Percentiles rank a stretch among this genome's conserved stretches.
These are phyloP conservation scores for Xenopus laevis DNA, from an alignment of 2,113 vertebrate species.

Conservation along the genomic window DNA sequence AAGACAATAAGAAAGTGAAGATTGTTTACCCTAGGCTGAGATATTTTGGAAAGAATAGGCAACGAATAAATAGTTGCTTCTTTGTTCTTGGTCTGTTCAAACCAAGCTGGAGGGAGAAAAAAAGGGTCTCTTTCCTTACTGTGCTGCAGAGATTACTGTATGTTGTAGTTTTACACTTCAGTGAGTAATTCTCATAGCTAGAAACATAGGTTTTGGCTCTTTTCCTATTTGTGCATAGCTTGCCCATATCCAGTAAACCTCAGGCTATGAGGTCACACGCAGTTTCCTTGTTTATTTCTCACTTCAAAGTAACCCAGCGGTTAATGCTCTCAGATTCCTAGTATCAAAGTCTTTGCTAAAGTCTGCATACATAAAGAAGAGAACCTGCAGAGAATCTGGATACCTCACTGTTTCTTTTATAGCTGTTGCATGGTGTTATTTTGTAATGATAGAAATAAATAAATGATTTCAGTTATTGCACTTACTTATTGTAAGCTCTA, in stretches of 20 bases:
- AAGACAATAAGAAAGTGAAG: too few relatives aligned
- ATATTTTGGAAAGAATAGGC: too few relatives aligned
- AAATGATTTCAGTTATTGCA: too few relatives aligned
- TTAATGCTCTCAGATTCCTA: slow-evolving; percentile 26
- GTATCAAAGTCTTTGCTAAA: slow-evolving; percentile 27
- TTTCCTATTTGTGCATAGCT: background rate
- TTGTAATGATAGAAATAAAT: too few relatives aligned
- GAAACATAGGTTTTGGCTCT: slow-evolving; percentile 17
- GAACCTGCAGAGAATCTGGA: slow-evolving; percentile 14
- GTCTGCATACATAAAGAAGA: slow-evolving; percentile 9
- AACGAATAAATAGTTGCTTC: too few relatives aligned
- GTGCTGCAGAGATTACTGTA: background rate
- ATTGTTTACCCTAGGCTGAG: too few relatives aligned
- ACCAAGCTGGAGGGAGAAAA: too few relatives aligned
- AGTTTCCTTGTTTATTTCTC: slow-evolving; percentile 33
- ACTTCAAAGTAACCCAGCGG: slow-evolving; percentile 18
- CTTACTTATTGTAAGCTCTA: too few relatives aligned
- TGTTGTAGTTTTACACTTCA: background rate
- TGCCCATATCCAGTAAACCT: slow-evolving; percentile 3
- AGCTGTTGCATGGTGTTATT: too few relatives aligned
- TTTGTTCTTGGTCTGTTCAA: too few relatives aligned
- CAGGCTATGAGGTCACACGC: slow-evolving; percentile 13
- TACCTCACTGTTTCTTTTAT: slow-evolving; percentile 5
- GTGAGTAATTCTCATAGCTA: background rate
- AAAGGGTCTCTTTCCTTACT: slow-evolving; percentile 4